A percentile compares a stretch with the other conserved stretches of the same genome.
Conservation (phyloP, 2,888 invertebrate genomes). For the Eugnorisma glareosa region DNA sequence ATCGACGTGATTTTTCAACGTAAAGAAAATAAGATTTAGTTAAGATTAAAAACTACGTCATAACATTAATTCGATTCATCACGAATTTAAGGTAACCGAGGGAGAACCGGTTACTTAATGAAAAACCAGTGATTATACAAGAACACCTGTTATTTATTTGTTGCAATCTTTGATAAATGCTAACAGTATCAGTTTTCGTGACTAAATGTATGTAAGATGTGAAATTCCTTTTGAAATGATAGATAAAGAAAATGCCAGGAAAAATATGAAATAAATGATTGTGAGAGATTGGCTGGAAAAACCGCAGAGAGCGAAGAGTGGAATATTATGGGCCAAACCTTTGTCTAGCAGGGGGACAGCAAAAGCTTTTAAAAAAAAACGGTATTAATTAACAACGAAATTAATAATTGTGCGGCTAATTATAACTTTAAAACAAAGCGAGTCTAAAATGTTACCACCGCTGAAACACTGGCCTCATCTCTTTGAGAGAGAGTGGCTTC, state of each 20-base stretch:
- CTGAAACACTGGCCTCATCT: no score
- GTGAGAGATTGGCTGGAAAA: not conserved
- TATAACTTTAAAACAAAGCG: no score
- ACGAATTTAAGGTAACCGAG: not conserved
- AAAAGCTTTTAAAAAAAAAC: no score
- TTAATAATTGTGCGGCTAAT: no score
- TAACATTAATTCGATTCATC: slow-evolving; percentile 18
- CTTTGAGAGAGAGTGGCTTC: no score
- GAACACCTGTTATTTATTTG: slow-evolving; percentile 9
- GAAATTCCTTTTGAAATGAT: slow-evolving; percentile 3
- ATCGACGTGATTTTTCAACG: slow-evolving; percentile 33
- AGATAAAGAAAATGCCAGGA: not conserved
- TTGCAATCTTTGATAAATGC: slow-evolving; percentile 34
- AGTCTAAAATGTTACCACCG: not conserved
- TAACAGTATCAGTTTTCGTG: slow-evolving; percentile 20
- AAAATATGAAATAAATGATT: not conserved
- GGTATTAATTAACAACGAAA: no score
- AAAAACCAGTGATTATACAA: slow-evolving; percentile 24
- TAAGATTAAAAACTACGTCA: slow-evolving; percentile 14
- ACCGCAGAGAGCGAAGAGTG: no score
- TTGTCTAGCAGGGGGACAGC: no score
- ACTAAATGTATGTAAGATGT: not conserved
- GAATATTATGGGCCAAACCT: no score
- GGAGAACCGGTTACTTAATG: slow-evolving; percentile 12
- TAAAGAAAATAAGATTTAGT: not conserved